phyloP scores from a whole-genome alignment of 2,113 vertebrate species.

The Centropus unirufus region DNA sequence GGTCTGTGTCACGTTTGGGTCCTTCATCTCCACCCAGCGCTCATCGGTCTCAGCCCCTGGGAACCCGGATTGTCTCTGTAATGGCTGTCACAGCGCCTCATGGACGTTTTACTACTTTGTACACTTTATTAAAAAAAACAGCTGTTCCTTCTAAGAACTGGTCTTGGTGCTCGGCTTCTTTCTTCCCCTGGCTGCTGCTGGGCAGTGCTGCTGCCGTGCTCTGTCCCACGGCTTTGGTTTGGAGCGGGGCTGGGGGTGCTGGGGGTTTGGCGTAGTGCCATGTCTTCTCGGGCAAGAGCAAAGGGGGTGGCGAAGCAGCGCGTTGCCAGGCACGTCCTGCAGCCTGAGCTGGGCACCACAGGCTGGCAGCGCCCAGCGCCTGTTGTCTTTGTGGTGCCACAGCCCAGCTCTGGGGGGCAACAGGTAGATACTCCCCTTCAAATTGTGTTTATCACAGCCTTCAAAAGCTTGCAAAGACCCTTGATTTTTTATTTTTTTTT shows the following conservation, averaged over 20 bases:
- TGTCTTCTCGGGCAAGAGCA: background rate
- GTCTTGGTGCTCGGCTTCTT: background rate
- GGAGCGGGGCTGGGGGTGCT: rapidly evolving
- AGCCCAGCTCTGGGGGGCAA: background rate
- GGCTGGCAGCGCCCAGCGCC: rapidly evolving
- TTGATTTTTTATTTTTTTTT: background rate
- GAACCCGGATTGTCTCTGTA: constrained; percentile 42
- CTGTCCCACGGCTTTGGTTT: too few relatives aligned
- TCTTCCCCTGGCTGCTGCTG: background rate
- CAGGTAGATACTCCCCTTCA: background rate
- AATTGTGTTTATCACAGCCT: background rate
- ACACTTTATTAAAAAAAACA: constrained; percentile 71
- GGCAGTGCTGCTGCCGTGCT: too few relatives aligned
- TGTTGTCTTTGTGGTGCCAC: background rate
- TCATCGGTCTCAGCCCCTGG: background rate
- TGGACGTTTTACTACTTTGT: constrained; percentile 70
- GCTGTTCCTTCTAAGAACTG: constrained; percentile 22
- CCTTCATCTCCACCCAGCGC: constrained; percentile 12
- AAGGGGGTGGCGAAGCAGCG: background rate
- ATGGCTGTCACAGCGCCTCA: constrained; percentile 45
- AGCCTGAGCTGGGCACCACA: rapidly evolving
- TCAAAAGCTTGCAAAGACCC: background rate
- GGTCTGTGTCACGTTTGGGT: constrained; percentile 41
- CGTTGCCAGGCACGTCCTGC: background rate
- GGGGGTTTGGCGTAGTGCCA: rapidly evolving